Percentiles rank a stretch among this genome's conserved stretches.
These are phyloP conservation scores for Ceratotherium simum DNA, from an alignment of 2,113 vertebrate genomes.

Conservation along the genomic window DNA sequence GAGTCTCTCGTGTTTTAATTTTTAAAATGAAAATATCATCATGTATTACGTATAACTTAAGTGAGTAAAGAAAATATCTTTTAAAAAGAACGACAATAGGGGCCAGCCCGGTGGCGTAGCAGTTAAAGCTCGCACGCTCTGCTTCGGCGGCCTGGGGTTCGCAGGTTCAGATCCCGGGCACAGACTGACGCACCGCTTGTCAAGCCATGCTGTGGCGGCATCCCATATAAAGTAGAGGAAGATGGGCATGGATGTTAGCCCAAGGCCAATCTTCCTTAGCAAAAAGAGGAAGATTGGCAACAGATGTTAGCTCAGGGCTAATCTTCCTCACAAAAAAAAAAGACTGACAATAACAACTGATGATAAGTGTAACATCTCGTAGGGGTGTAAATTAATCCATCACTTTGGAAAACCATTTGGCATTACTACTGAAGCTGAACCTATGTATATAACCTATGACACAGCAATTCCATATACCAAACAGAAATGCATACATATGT, in stretches of 20 bases:
- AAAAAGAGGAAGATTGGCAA: too few relatives aligned
- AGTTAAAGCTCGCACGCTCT: too few relatives aligned
- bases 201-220: too few relatives aligned
- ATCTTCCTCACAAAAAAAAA: too few relatives aligned
- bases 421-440: neutral
- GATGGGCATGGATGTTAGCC: too few relatives aligned
- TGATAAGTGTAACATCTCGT: neutral
- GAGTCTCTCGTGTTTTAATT: neutral
- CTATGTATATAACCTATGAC: neutral
- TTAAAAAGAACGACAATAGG: neutral
- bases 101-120: too few relatives aligned
- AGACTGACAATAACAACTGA: neutral
- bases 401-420: neutral
- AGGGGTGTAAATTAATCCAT: neutral
- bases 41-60: neutral
- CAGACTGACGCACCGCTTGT: too few relatives aligned
- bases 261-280: too few relatives aligned
- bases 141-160: too few relatives aligned
- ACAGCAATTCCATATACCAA: neutral
- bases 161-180: too few relatives aligned
- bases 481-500: constrained; percentile 9
- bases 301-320: too few relatives aligned
- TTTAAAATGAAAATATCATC: constrained; percentile 12
- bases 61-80: constrained; percentile 12
- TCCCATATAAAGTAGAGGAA: too few relatives aligned